Conservation (phyloP, 1,140 invertebrate genomes). For the Calycopis cecrops region DNA sequence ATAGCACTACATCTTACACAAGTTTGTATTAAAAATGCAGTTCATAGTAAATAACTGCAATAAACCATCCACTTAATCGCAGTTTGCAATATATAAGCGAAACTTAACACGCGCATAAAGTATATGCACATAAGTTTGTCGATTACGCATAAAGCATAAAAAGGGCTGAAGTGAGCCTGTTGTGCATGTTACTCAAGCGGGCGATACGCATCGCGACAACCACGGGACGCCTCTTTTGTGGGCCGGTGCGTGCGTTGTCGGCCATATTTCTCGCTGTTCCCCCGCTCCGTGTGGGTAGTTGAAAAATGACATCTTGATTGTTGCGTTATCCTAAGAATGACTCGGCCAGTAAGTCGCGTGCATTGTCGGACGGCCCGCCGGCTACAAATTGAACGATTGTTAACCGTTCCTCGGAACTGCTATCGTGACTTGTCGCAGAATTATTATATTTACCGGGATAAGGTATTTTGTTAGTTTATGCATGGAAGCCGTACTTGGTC, state of each 20-base stretch:
- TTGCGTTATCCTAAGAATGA: conserved; percentile 70
- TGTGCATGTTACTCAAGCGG: conserved; percentile 43
- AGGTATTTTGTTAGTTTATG: conserved; percentile 49
- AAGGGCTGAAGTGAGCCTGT: conserved; percentile 45
- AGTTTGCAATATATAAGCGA: too few species aligned
- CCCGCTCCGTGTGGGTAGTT: conserved; percentile 64
- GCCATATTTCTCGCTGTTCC: conserved; percentile 65
- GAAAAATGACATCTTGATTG: conserved; percentile 75
- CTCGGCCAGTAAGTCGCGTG: conserved; percentile 41
- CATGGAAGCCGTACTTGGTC: conserved; percentile 29
- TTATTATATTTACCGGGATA: conserved; percentile 58
- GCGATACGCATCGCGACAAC: conserved; percentile 62
- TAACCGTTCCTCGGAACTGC: conserved; percentile 55
- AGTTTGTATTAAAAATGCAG: too few species aligned
- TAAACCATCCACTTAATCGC: too few species aligned
- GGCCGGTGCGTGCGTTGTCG: conserved; percentile 59
- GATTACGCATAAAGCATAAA: conserved; percentile 40
- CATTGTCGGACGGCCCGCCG: conserved; percentile 31
- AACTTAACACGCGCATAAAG: too few species aligned
- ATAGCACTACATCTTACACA: too few species aligned
- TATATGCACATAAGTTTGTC: conserved; percentile 11
- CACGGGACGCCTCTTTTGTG: conserved; percentile 59
- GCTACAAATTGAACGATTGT: conserved; percentile 73
- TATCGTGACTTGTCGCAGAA: conserved; percentile 64
- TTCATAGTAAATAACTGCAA: too few species aligned